A percentile compares a stretch with the other conserved stretches of the same genome.
Conservation (phyloP, 2,113 vertebrate species). For the Calypte anna region DNA sequence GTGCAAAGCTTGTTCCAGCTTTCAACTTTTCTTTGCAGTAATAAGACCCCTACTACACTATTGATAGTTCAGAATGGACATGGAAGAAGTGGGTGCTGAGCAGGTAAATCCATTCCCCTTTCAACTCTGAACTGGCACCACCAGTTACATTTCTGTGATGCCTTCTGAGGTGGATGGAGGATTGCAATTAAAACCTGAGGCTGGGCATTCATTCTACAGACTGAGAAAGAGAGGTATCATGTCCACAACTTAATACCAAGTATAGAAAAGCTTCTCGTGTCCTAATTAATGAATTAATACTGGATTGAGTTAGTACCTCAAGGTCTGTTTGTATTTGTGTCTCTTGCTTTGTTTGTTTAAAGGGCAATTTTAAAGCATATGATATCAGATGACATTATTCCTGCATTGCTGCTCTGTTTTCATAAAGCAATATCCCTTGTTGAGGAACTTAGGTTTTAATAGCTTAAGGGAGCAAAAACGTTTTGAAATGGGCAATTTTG, state of each 20-base stretch:
- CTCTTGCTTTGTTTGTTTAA: background rate
- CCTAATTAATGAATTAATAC: background rate
- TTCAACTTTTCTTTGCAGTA: background rate
- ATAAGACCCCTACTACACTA: background rate
- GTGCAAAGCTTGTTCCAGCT: background rate
- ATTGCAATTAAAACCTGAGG: background rate
- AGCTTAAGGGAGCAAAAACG: background rate
- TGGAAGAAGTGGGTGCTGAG: background rate
- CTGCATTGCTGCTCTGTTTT: background rate
- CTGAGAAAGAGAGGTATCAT: accelerated
- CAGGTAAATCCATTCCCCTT: background rate
- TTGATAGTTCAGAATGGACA: background rate
- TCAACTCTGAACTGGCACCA: background rate
- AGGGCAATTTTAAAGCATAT: background rate
- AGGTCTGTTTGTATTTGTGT: background rate
- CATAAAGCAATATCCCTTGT: background rate
- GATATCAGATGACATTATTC: background rate
- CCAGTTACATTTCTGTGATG: background rate
- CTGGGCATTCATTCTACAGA: background rate
- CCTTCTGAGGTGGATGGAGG: background rate
- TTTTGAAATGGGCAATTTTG: background rate
- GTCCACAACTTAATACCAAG: background rate
- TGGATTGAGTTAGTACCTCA: background rate
- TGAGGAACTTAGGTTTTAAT: background rate
- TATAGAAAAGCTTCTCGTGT: background rate